Conservation (phyloP, 2,113 vertebrate genomes). For the Taurulus bubalis region DNA sequence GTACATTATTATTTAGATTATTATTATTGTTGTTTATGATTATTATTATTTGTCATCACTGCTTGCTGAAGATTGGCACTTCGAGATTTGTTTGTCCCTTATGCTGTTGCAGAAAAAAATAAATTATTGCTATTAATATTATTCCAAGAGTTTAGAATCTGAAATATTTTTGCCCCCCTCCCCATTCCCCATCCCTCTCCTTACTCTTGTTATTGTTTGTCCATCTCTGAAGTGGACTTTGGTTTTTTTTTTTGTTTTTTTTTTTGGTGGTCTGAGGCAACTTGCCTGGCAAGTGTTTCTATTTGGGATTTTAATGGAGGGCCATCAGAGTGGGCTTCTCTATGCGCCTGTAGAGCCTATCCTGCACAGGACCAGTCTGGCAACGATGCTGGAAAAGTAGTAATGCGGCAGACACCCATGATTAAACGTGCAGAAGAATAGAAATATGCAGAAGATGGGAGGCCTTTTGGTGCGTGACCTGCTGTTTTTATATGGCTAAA, state of each 20-base stretch:
- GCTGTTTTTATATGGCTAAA: constrained; percentile 11
- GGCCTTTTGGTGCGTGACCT: constrained; percentile 20
- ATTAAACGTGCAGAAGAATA: constrained; percentile 24
- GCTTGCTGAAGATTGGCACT: constrained; percentile 86
- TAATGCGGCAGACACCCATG: constrained; percentile 15
- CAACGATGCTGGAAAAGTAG: background rate
- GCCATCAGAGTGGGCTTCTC: constrained; percentile 8
- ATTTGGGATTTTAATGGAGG: constrained; percentile 36
- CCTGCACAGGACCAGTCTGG: background rate
- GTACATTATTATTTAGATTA: constrained; percentile 81
- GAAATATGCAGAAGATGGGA: constrained; percentile 18
- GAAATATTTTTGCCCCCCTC: constrained; percentile 48
- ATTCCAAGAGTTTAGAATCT: constrained; percentile 77
- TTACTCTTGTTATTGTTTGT: constrained; percentile 24
- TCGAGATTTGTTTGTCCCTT: constrained; percentile 83
- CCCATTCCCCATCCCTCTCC: constrained; percentile 19
- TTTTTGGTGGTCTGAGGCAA: constrained; percentile 9
- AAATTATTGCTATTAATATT: constrained; percentile 84
- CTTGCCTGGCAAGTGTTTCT: constrained; percentile 24
- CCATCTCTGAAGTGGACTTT: constrained; percentile 36
- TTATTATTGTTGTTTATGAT: constrained; percentile 73
- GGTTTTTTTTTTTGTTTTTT: constrained; percentile 3
- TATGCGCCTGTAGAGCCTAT: constrained; percentile 13
- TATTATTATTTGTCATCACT: constrained; percentile 81
- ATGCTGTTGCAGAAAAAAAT: constrained; percentile 80